Evolutionary conservation across 2,888 invertebrate species (phyloP).

Genomic region (Teleogryllus oceanicus): DNA sequence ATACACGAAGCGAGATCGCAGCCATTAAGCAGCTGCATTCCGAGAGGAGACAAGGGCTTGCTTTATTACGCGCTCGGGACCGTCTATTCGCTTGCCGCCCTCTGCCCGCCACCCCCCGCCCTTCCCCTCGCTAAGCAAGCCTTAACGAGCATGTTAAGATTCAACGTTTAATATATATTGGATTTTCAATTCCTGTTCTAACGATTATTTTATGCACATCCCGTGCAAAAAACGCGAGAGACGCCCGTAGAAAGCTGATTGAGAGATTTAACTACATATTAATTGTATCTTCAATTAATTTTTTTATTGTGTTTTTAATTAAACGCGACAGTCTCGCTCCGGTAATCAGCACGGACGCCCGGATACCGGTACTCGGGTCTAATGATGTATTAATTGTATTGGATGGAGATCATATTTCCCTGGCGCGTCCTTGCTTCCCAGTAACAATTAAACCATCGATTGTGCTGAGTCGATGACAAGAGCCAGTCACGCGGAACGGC

Average conservation of each 20-base stretch:
- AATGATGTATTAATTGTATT: slow-evolving; percentile 18
- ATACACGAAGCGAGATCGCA: slow-evolving; percentile 3
- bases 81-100: background rate
- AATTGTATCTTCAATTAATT: background rate
- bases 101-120: background rate
- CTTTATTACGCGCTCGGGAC: background rate
- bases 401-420: background rate
- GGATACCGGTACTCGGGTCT: background rate
- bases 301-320: slow-evolving; percentile 9
- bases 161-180: background rate
- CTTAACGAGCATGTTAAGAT: slow-evolving; percentile 18
- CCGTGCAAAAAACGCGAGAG: background rate
- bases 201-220: slow-evolving; percentile 11
- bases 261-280: background rate
- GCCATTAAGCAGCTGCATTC: slow-evolving; percentile 7
- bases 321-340: background rate
- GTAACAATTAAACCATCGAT: too few species aligned
- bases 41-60: slow-evolving; percentile 1
- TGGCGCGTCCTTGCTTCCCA: too few species aligned
- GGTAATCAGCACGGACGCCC: slow-evolving; percentile 18
- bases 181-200: background rate
- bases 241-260: background rate
- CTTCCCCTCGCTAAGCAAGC: background rate
- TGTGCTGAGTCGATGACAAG: too few species aligned
- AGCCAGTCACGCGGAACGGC: too few species aligned